A percentile compares a stretch with the other conserved stretches of the same genome.
Conservation (phyloP, 1,140 invertebrate genomes). For the Zeugodacus cucurbitae region DNA sequence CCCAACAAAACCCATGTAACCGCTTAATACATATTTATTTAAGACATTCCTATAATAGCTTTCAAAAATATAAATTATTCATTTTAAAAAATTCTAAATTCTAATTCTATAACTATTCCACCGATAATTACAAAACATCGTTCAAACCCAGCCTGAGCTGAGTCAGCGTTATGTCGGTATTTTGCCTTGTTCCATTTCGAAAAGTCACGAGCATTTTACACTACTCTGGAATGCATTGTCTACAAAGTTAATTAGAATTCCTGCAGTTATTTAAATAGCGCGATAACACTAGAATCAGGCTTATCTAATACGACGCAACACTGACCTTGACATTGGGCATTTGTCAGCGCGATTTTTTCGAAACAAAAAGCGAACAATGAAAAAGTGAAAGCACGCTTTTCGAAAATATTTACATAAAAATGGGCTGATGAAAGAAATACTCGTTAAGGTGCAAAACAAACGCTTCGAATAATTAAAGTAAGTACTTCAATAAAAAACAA, state of each 20-base stretch:
- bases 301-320: neutral
- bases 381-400: neutral
- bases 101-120: too few relatives aligned
- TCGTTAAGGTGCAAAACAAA: neutral
- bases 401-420: neutral
- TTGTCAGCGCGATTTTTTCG: neutral
- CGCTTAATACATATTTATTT: too few relatives aligned
- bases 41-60: too few relatives aligned
- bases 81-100: too few relatives aligned
- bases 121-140: neutral
- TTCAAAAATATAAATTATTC: too few relatives aligned
- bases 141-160: neutral
- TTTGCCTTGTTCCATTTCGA: neutral
- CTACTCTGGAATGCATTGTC: neutral
- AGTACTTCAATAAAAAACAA: neutral
- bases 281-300: neutral
- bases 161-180: neutral
- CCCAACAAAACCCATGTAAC: too few relatives aligned
- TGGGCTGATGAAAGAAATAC: neutral
- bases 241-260: conserved; percentile 22
- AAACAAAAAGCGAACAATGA: too few relatives aligned
- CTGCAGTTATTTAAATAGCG: neutral
- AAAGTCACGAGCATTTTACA: neutral
- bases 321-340: neutral
- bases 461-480: neutral